A percentile compares a stretch with the other conserved stretches of the same genome.
These are phyloP conservation scores for Trileptium ribeirensis DNA, from an alignment of 2,888 invertebrate genomes.

Conservation along the genomic window DNA sequence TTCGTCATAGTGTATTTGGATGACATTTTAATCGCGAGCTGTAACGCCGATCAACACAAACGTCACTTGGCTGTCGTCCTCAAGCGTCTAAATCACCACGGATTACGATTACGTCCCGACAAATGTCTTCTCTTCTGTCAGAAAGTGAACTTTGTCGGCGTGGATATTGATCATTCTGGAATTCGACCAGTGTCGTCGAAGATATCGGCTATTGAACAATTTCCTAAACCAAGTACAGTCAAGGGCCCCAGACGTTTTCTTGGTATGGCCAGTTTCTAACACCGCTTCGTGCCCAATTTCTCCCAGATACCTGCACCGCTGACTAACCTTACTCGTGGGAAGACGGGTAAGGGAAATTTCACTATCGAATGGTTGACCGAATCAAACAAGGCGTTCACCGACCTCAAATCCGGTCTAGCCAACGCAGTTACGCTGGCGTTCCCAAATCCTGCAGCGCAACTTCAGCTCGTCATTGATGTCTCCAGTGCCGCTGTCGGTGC, in stretches of 20 bases:
- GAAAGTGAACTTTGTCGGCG: neutral
- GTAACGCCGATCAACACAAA: too few relatives aligned
- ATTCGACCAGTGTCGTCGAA: conserved; percentile 2
- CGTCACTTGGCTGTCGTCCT: too few relatives aligned
- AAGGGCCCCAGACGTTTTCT: conserved; percentile 3
- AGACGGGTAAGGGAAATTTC: neutral
- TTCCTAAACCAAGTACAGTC: neutral
- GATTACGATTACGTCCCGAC: neutral
- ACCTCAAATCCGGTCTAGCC: neutral
- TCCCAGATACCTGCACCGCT: conserved; percentile 6
- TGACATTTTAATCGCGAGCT: too few relatives aligned
- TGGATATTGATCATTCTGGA: neutral
- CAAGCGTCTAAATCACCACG: neutral
- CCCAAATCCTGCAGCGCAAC: neutral
- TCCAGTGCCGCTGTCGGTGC: conserved; percentile 7
- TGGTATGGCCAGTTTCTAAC: conserved; percentile 15
- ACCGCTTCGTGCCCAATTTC: neutral
- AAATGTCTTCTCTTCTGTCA: neutral
- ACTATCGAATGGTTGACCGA: neutral
- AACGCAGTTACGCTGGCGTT: neutral
- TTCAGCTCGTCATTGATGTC: conserved; percentile 6
- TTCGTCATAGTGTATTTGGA: too few relatives aligned
- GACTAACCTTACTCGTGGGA: neutral
- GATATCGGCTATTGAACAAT: neutral
- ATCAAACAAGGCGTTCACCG: neutral